phyloP scores from a whole-genome alignment of 92 coral and sea anemone species.

The Meandrina meandrites region DNA sequence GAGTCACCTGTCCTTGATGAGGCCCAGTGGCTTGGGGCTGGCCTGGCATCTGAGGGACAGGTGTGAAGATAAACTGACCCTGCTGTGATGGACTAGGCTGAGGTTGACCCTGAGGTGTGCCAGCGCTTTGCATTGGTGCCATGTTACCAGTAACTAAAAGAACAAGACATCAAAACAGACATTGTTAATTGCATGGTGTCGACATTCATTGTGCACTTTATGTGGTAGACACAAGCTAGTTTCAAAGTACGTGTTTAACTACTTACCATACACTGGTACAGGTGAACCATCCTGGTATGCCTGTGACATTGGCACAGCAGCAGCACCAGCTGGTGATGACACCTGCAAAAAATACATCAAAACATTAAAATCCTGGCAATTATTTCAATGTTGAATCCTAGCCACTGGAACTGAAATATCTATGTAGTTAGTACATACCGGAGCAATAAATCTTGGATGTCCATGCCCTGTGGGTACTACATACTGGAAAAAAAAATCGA shows the following conservation, averaged over 20 bases:
- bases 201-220: too few species aligned
- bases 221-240: not conserved
- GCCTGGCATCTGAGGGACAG: constrained; percentile 37
- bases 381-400: too few species aligned
- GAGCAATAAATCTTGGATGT: constrained; percentile 34
- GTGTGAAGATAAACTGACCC: constrained; percentile 37
- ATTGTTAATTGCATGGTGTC: too few species aligned
- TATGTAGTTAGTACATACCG: constrained; percentile 20
- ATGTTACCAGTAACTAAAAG: constrained; percentile 29
- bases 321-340: constrained; percentile 36
- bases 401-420: too few species aligned
- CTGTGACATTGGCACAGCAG: constrained; percentile 51
- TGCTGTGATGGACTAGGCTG: constrained; percentile 46
- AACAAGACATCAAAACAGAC: not conserved
- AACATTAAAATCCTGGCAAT: not conserved
- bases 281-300: constrained; percentile 50
- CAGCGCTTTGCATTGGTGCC: constrained; percentile 23
- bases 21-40: constrained; percentile 39
- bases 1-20: constrained; percentile 31
- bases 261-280: constrained; percentile 59
- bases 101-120: constrained; percentile 37
- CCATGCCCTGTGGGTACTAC: constrained; percentile 35
- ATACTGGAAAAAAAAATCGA: constrained; percentile 20
- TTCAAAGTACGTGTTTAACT: not conserved
- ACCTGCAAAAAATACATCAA: constrained; percentile 7